Base-by-base conservation (phyloP, 2,113 vertebrate species). In the Labrus mixtus region DNA sequence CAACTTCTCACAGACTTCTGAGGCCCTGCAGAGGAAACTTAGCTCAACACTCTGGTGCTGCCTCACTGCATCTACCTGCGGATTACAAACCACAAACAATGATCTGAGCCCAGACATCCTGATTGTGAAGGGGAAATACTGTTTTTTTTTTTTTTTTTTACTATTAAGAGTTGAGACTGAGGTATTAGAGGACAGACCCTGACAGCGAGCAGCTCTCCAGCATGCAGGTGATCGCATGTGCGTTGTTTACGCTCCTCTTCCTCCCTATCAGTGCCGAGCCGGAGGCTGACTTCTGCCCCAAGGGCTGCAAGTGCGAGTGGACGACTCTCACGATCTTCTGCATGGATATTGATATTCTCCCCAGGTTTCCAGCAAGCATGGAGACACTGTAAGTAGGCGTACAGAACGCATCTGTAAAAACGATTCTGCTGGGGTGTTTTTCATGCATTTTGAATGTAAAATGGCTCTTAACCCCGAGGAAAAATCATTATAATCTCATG, bases 331-430 rank as follows among this genome's bases (percentile, higher is more conserved):
- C 93, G 68, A 95, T 98, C 90, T 96, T 95, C 69, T 99, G 97
- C 91, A 91, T 91, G 89, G 90, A 94, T 50, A 92, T 97, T 56
- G 92, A 94, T 68, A 88, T 82, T 79, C 95, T 99, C 68, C 97
- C 97, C 73, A 92, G 71, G 65, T 93, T 98, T 1, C 97, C 97
- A 0, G 83, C 85, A n/a, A 86, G 91, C 82, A 98, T 96, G 1
- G 95, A 96, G 89, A 96, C 92, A 0, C 89, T 99, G 97, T 99
- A 83, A 99, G 97, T 98, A 96, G 84, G 86, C 81, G 71, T 63
- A 45, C 60, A 68, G 60, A 73, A 76, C 73, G 55, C 77, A 75
- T 84, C 81, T 91, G 86, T 72, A 1, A 83, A 90, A 90, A 75
- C 22, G n/a, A 84, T 87, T 76, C 23, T 60, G n/a, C 57, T 67